Base-by-base conservation (phyloP, 37 sponge, comb jelly and placozoan genomes). In the Lycopodina hypogea region DNA sequence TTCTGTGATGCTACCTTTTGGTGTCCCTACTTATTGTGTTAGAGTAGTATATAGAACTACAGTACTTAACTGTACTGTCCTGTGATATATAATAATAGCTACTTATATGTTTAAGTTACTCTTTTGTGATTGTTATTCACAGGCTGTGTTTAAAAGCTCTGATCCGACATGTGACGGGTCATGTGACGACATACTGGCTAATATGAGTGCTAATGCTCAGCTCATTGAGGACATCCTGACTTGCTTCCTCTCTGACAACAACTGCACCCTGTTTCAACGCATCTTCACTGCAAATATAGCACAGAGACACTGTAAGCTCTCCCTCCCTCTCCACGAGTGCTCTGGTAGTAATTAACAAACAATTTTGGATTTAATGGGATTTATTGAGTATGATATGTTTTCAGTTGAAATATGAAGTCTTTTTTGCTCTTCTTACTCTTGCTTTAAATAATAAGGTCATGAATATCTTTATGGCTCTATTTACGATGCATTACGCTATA, bases 201-300 rank as follows among this genome's bases (percentile, higher is more conserved):
- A 57, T 22, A 42, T 67, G 34, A 51, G 22, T 6, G 71, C 78
- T 29, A 56, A 71, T 39, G 7, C 64, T 26, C 53, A 50, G 21
- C 59, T 77, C 23, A 69, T 88, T 56, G 57, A 35, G 9, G 69
- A 83, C 4, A 21, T 89, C 7, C 68, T 89, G 30, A 2, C 71
- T 29, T 83, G 84, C 51, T 89, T 83, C 50, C 48, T 89, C n/a
- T 37, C 34, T 26, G 71, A 72, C 50, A 56, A 79, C 23, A 57
- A 53, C 75, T 89, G 89, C 62, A 3, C 40, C 28, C 72, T 78
- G 28, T 83, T 83, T 34, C 23, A 73, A 36, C 37, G 45, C 22
- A 75, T 89, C 7, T 40, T 78, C 8, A 28, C n/a, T 26, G 58
- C 42, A 30, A 0, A 24, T 14, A 9, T 24, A 26, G 71, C 69